Percentiles rank a stretch among this genome's conserved stretches.
Conservation (phyloP, 2,797 vertebrate genomes). For the Semaprochilodus insignis region DNA sequence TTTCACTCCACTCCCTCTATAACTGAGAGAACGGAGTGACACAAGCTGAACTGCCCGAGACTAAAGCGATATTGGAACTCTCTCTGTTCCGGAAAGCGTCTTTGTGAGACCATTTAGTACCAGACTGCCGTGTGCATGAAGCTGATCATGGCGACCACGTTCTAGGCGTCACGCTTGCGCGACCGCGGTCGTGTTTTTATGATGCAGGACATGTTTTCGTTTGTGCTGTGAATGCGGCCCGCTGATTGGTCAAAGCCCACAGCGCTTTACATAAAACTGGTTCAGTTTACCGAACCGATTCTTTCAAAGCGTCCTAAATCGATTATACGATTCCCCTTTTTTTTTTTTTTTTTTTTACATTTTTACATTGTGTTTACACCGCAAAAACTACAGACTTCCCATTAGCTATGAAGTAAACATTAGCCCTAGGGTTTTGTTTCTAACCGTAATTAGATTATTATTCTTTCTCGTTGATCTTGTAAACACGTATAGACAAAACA, state of each 20-base stretch:
- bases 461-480: too few relatives aligned
- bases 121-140: constrained; percentile 71
- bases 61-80: not conserved
- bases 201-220: constrained; percentile 58
- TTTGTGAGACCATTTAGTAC: constrained; percentile 47
- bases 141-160: constrained; percentile 84
- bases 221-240: not conserved
- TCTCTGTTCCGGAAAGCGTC: constrained; percentile 1
- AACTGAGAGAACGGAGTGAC: not conserved
- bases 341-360: too few relatives aligned
- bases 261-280: not conserved
- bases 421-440: too few relatives aligned
- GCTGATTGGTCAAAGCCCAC: not conserved
- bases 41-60: not conserved
- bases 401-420: too few relatives aligned
- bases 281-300: not conserved
- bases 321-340: too few relatives aligned
- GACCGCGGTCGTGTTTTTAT: constrained; percentile 70
- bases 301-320: too few relatives aligned
- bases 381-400: too few relatives aligned
- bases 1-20: constrained; percentile 40
- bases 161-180: constrained; percentile 70
- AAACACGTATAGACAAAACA: too few relatives aligned
- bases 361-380: too few relatives aligned
- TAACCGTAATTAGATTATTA: too few relatives aligned